Evolutionary conservation across 2,113 vertebrate species (phyloP).

Genomic region (Ia io): DNA sequence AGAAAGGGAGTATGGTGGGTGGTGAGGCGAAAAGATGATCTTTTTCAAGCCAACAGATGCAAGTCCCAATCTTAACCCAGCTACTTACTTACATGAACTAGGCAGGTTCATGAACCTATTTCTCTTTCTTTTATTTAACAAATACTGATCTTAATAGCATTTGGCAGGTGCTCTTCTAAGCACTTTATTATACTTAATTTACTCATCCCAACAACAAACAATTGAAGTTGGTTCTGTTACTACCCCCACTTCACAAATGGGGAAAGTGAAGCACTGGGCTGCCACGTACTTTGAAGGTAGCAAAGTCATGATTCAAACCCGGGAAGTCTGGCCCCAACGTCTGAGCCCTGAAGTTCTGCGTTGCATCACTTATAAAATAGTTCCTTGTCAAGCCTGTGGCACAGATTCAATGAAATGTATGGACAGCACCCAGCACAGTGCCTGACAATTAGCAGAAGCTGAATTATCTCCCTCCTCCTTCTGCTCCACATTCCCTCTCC

Average conservation of each 20-base stretch:
- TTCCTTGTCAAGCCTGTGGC: neutral
- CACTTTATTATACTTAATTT: neutral
- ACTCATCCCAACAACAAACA: neutral
- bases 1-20: neutral
- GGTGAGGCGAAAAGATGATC: neutral
- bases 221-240: neutral
- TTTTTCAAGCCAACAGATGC: neutral
- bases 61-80: neutral
- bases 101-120: neutral
- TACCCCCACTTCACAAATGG: neutral
- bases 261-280: neutral
- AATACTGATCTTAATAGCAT: neutral
- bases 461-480: neutral
- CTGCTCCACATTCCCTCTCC: neutral
- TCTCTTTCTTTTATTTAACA: too few relatives aligned
- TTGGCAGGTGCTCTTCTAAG: neutral
- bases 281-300: neutral
- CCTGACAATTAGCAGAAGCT: conserved; percentile 41
- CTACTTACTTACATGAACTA: neutral
- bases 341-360: neutral
- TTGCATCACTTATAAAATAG: neutral
- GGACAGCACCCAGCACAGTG: neutral
- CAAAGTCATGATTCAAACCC: neutral
- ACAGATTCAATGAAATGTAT: neutral
- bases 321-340: neutral